Base-by-base conservation (phyloP, 1,140 invertebrate species). In the Bombus picipes region DNA sequence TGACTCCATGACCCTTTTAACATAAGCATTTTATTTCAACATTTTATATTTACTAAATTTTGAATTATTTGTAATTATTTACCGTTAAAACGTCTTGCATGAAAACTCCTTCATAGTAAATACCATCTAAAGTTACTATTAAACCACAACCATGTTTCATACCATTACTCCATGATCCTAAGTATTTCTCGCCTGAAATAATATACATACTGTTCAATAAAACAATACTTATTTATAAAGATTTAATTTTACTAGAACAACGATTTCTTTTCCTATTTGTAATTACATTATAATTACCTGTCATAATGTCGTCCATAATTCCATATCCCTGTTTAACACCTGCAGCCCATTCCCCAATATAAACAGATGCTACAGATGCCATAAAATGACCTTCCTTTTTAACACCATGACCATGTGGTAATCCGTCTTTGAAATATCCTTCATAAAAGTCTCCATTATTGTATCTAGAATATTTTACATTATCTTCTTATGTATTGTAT, bases 31-130 rank as follows among this genome's bases (percentile, higher is more conserved):
- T 28, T 68, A 32, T 59, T 83, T 78, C 47, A 28, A 74, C 65
- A 70, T 81, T 74, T 74, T 68, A 77, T 39, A 78, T 66, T 53
- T 57, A 72, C 57, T 3, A 81, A 65, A 4, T 47, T 37, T 37
- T 0, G n/a, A 66, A 37, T 66, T 87, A 79, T 62, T 76, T 59
- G 83, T 22, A 87, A 82, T 87, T 85, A 95, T 96, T 95, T 93
- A 98, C 97, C 89, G 96, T 97, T 53, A 98, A 94, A 88, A 97
- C 96, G 93, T 98, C 97, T 90, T 97, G 97, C 79, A 96, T 96
- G 92, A 98, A 99, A 79, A 96, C 96, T 41, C 98, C 98, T 95
- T 98, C 98, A 91, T 98, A 98, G 95, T 99, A 98, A 95, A 98
- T 97, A 1, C 98, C 98, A 95, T 98, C 98, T 77, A 98, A 95